These are phyloP conservation scores for Lacanobia wlatinum DNA, from an alignment of 2,888 invertebrate species.

Conservation along the genomic window DNA sequence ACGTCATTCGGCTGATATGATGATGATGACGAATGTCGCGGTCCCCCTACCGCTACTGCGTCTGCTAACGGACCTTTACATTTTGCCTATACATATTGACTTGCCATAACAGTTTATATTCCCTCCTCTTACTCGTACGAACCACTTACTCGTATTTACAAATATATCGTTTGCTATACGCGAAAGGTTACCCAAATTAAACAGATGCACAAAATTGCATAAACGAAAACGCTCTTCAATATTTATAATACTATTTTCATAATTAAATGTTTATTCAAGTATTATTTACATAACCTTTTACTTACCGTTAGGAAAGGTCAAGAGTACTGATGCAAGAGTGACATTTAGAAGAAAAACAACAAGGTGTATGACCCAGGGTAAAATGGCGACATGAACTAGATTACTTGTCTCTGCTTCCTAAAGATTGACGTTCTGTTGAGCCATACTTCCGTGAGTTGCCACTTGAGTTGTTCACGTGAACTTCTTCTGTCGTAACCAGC, in stretches of 20 bases:
- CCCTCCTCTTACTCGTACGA: too few relatives aligned
- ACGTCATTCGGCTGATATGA: too few relatives aligned
- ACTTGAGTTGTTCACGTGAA: background rate
- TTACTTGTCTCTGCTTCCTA: background rate
- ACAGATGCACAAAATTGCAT: conserved; percentile 13
- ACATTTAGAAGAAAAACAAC: background rate
- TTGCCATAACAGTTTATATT: too few relatives aligned
- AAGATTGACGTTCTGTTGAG: background rate
- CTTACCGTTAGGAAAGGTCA: conserved; percentile 11
- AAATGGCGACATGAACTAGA: background rate
- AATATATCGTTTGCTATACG: background rate
- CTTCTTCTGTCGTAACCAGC: too few relatives aligned
- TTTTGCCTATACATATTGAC: too few relatives aligned
- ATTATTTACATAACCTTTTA: conserved; percentile 11
- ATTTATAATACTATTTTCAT: background rate
- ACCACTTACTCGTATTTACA: too few relatives aligned
- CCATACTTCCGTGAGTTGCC: background rate
- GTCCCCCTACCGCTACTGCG: too few relatives aligned
- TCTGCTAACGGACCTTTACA: too few relatives aligned
- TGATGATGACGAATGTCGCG: too few relatives aligned
- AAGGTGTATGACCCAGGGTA: background rate
- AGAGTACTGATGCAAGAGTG: conserved; percentile 18
- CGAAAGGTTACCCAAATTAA: background rate
- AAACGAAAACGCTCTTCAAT: conserved; percentile 3
- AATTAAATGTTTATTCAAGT: conserved; percentile 3